Conservation (phyloP, 2,113 vertebrate species). For the Ursus arctos region DNA sequence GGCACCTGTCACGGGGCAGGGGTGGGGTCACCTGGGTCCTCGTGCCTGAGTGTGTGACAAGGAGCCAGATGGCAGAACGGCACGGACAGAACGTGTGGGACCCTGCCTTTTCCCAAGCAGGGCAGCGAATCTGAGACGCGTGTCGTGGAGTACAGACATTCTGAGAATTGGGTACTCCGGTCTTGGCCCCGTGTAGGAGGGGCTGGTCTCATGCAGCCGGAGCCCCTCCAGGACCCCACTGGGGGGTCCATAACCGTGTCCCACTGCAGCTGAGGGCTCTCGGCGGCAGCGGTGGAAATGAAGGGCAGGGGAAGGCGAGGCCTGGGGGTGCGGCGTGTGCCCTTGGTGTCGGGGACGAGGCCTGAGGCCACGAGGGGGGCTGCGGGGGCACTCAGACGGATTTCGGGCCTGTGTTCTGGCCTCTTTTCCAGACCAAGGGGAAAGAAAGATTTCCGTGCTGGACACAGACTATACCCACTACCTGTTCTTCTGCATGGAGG, state of each 20-base stretch:
- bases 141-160: rapidly evolving
- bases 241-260: not conserved
- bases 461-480: not conserved
- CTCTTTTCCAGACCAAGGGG: not conserved
- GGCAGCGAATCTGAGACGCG: no score
- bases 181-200: rapidly evolving
- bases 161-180: not conserved
- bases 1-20: not conserved
- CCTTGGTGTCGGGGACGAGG: rapidly evolving
- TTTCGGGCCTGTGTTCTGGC: not conserved
- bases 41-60: not conserved
- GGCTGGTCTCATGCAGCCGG: not conserved
- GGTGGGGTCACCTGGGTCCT: not conserved
- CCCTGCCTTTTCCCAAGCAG: not conserved
- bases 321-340: rapidly evolving
- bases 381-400: not conserved
- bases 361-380: rapidly evolving
- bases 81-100: not conserved
- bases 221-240: rapidly evolving
- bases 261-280: not conserved
- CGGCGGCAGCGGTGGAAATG: not conserved
- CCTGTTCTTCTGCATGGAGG: not conserved
- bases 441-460: not conserved
- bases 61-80: not conserved
- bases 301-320: not conserved